These are phyloP conservation scores for Felis catus DNA, from an alignment of 2,113 vertebrate genomes.

Conservation along the genomic window F.catus_Fca126_mat1.0 CM031411.1:91532001-91532500, in stretches of 20 bases:
- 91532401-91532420: background rate
- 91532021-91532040: background rate
- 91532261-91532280: background rate
- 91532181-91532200: too few species aligned
- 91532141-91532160: too few species aligned
- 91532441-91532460: background rate
- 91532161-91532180: too few species aligned
- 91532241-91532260: background rate
- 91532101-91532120: too few species aligned
- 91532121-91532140: too few species aligned
- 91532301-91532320: background rate
- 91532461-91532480: background rate
- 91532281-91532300: background rate
- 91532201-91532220: too few species aligned
- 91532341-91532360: background rate
- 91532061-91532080: too few species aligned
- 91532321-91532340: background rate
- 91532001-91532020: background rate
- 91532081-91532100: too few species aligned
- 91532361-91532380: background rate
- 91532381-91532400: background rate
- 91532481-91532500: background rate
- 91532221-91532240: too few species aligned
- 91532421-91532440: background rate
- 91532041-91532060: too few species aligned